Evolutionary conservation across 2,888 invertebrate genomes (phyloP).

Genomic region (Brachyptera putata): DNA sequence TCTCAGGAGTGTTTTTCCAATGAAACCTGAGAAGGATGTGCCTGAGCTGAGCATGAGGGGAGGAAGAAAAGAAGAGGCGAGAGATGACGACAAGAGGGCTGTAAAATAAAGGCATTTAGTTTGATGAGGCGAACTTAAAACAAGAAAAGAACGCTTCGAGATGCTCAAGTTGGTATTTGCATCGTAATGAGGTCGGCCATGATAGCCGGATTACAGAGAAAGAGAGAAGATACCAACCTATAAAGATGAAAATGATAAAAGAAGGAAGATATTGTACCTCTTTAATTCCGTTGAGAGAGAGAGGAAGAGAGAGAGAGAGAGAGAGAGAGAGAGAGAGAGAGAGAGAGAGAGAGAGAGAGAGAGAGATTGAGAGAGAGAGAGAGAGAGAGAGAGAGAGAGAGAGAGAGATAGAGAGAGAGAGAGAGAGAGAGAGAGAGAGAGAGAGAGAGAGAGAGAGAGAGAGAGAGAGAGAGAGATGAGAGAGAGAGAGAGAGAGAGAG

Average conservation of each 20-base stretch:
- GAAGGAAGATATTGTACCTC: no score
- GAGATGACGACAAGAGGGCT: conserved; percentile 25
- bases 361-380: no score
- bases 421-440: no score
- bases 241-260: no score
- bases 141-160: conserved; percentile 18
- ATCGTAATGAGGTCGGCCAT: conserved; percentile 30
- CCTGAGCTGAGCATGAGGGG: no score
- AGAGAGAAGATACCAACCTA: no score
- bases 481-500: no score
- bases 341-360: background rate
- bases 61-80: background rate
- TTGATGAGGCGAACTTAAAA: conserved; percentile 31
- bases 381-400: no score
- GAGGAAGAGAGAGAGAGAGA: background rate
- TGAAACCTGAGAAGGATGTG: no score
- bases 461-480: background rate
- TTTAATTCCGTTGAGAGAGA: conserved; percentile 20
- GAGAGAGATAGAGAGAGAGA: no score
- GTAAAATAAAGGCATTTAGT: conserved; percentile 33
- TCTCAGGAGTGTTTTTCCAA: no score
- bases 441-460: background rate
- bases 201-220: conserved; percentile 20
- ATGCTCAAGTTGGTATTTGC: conserved; percentile 28
- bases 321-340: background rate